Conservation (phyloP, 2,113 vertebrate genomes). For the Hoplias malabaricus region DNA sequence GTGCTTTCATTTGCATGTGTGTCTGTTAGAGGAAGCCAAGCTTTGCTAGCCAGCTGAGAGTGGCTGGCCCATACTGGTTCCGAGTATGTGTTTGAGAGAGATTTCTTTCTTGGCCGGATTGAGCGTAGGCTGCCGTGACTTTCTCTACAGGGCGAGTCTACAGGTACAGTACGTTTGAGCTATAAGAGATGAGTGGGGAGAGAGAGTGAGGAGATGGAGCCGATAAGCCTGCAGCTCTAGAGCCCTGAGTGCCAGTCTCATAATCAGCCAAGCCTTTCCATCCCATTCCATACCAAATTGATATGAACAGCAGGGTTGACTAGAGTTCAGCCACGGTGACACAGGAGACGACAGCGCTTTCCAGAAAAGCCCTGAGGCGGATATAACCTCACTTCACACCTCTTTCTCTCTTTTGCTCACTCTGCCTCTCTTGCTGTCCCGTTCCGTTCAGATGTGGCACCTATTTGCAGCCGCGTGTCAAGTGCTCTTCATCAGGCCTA, state of each 20-base stretch:
- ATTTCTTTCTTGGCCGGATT: slow-evolving; percentile 37
- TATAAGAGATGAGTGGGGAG: background rate
- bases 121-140: slow-evolving; percentile 5
- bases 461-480: slow-evolving; percentile 27
- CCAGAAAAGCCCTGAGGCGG: slow-evolving; percentile 30
- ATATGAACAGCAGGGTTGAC: slow-evolving; percentile 44
- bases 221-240: slow-evolving; percentile 21
- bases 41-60: background rate
- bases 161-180: slow-evolving; percentile 42
- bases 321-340: slow-evolving; percentile 37
- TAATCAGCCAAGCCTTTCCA: slow-evolving; percentile 11
- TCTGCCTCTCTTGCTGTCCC: slow-evolving; percentile 16
- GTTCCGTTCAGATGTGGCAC: slow-evolving; percentile 13
- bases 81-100: slow-evolving; percentile 19
- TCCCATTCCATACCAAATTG: slow-evolving; percentile 38
- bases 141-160: slow-evolving; percentile 24
- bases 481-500: slow-evolving; percentile 31
- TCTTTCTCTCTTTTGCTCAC: background rate
- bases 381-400: slow-evolving; percentile 33
- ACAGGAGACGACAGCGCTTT: slow-evolving; percentile 24
- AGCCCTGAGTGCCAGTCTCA: slow-evolving; percentile 32
- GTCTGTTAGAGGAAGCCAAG: background rate
- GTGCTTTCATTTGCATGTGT: background rate
- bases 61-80: background rate
- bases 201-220: slow-evolving; percentile 6